A percentile compares a stretch with the other conserved stretches of the same genome.
These are phyloP conservation scores for Cryptocephalus moraei DNA, from an alignment of 2,888 invertebrate species.

Conservation along the genomic window DNA sequence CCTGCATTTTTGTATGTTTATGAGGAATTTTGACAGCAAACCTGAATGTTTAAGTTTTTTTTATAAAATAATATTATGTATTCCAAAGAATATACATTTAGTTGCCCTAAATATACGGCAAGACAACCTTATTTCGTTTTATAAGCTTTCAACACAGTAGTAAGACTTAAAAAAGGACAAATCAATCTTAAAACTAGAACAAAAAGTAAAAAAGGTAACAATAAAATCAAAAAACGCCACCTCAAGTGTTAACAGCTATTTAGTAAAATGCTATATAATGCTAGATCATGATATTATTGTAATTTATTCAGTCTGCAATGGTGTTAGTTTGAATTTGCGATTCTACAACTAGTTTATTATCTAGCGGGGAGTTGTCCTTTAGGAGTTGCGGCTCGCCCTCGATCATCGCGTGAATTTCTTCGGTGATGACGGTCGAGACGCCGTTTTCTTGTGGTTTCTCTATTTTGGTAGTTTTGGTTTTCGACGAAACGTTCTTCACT, in stretches of 20 bases:
- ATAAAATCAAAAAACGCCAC: too few relatives aligned
- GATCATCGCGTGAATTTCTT: slow-evolving; percentile 17
- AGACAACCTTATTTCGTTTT: too few relatives aligned
- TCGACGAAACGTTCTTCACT: slow-evolving; percentile 16
- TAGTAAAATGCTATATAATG: not conserved
- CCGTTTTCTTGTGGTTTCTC: slow-evolving; percentile 31
- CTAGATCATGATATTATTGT: not conserved
- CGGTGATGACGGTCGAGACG: slow-evolving; percentile 21
- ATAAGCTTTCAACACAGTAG: too few relatives aligned
- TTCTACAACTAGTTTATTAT: slow-evolving; percentile 32
- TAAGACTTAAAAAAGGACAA: too few relatives aligned
- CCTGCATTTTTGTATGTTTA: too few relatives aligned
- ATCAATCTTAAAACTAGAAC: too few relatives aligned
- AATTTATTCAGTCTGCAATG: slow-evolving; percentile 28
- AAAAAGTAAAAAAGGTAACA: too few relatives aligned
- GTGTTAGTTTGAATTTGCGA: slow-evolving; percentile 24
- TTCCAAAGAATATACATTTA: too few relatives aligned
- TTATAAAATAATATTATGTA: too few relatives aligned
- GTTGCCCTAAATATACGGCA: too few relatives aligned
- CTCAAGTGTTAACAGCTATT: not conserved
- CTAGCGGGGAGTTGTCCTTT: slow-evolving; percentile 36
- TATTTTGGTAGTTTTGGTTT: slow-evolving; percentile 25
- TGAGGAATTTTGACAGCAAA: too few relatives aligned
- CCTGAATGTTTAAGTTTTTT: too few relatives aligned
- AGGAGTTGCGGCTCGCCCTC: slow-evolving; percentile 23